A percentile compares a stretch with the other conserved stretches of the same genome.
Evolutionary conservation across 2,113 vertebrate genomes (phyloP).

Genomic region (Ornithorhynchus anatinus): DNA sequence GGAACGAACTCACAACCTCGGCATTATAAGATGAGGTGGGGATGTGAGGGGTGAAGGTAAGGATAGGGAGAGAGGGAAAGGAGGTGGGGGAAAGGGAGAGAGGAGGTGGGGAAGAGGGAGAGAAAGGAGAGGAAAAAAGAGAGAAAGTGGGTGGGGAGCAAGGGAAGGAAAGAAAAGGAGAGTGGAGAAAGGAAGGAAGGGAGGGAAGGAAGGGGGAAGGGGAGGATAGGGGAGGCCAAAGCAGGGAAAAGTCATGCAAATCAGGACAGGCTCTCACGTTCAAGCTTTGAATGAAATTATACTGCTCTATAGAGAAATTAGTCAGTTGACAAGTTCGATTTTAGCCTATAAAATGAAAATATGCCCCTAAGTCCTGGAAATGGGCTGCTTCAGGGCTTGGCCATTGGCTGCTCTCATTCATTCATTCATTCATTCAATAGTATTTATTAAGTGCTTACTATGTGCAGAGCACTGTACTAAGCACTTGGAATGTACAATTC

Average conservation of each 20-base stretch:
- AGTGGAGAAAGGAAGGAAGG: not conserved
- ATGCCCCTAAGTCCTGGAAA: not conserved
- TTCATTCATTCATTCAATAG: too few species aligned
- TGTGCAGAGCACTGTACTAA: too few species aligned
- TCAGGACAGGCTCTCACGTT: not conserved
- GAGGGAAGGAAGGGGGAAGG: not conserved
- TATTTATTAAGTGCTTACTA: too few species aligned
- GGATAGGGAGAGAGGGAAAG: not conserved
- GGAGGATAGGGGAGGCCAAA: not conserved
- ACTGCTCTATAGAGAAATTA: not conserved
- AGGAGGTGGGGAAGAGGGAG: not conserved
- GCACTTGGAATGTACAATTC: too few species aligned
- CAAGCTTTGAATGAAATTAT: not conserved
- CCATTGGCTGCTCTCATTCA: too few species aligned
- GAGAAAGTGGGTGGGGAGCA: not conserved
- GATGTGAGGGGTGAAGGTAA: too few species aligned
- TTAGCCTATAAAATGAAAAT: not conserved
- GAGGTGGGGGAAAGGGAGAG: not conserved
- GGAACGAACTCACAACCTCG: too few species aligned
- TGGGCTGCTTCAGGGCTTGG: not conserved
- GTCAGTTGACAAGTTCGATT: not conserved
- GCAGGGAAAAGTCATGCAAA: not conserved
- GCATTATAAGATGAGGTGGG: not conserved
- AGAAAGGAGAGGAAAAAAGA: not conserved
- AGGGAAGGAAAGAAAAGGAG: not conserved